These are phyloP conservation scores for Tipula helvola DNA, from an alignment of 2,888 invertebrate genomes.

Conservation along the genomic window DNA sequence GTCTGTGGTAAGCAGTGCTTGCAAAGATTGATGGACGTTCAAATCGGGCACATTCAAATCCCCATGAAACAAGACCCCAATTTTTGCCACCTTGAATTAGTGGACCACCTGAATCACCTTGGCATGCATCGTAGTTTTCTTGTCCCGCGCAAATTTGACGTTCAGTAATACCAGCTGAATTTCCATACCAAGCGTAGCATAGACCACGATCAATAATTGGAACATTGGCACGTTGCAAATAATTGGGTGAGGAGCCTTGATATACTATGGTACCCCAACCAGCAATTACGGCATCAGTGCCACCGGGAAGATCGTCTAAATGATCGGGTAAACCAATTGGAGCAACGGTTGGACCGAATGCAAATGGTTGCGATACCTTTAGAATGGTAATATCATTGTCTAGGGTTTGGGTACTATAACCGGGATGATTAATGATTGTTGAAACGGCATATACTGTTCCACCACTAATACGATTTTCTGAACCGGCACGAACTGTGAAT, in stretches of 20 bases:
- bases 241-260: not conserved
- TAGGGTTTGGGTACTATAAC: not conserved
- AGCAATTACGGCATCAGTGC: not conserved
- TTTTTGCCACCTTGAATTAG: not conserved
- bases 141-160: not conserved
- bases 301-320: not conserved
- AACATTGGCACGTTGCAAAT: not conserved
- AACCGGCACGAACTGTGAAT: not conserved
- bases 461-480: not conserved
- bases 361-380: not conserved
- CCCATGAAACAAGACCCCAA: not conserved
- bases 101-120: constrained; percentile 9
- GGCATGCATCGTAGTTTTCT: not conserved
- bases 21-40: not conserved
- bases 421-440: not conserved
- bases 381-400: not conserved
- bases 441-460: not conserved
- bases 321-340: not conserved
- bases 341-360: not conserved
- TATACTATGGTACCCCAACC: not conserved
- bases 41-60: not conserved
- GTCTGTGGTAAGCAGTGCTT: not conserved
- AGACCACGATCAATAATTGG: not conserved
- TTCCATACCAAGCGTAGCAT: not conserved
- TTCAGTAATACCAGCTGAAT: not conserved